These are phyloP conservation scores for Machaerirhynchus nigripectus DNA, from an alignment of 2,113 vertebrate species.

Conservation along the genomic window DNA sequence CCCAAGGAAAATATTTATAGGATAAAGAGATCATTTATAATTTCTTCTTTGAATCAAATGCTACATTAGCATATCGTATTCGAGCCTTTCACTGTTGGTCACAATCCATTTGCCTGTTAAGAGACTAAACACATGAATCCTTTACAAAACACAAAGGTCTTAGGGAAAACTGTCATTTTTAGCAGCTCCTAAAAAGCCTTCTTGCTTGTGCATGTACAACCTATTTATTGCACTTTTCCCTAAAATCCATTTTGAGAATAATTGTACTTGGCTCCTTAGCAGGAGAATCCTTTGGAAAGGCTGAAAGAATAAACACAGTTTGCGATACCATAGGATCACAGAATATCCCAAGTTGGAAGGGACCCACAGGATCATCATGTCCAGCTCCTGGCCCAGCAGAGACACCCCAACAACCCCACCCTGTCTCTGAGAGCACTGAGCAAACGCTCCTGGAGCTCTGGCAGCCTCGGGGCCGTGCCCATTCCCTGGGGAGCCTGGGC, in stretches of 20 bases:
- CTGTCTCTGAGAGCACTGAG: rapidly evolving
- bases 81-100: background rate
- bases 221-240: background rate
- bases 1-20: background rate
- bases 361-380: rapidly evolving
- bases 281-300: background rate
- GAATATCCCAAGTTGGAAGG: rapidly evolving
- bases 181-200: background rate
- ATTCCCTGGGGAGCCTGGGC: background rate
- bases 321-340: background rate
- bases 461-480: background rate
- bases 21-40: background rate
- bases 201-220: background rate
- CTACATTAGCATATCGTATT: background rate
- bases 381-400: rapidly evolving
- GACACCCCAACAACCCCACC: background rate
- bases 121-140: background rate
- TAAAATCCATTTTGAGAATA: background rate
- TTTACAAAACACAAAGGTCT: background rate
- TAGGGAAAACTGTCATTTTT: background rate
- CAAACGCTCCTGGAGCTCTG: background rate
- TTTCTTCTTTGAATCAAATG: background rate
- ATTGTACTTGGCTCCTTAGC: background rate
- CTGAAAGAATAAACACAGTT: background rate
- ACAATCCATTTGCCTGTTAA: background rate